Evolutionary conservation across 2,113 vertebrate genomes (phyloP), one percentile per base, ranked within the genome.

Genomic region (Psittacula cyanocephala): DNA sequence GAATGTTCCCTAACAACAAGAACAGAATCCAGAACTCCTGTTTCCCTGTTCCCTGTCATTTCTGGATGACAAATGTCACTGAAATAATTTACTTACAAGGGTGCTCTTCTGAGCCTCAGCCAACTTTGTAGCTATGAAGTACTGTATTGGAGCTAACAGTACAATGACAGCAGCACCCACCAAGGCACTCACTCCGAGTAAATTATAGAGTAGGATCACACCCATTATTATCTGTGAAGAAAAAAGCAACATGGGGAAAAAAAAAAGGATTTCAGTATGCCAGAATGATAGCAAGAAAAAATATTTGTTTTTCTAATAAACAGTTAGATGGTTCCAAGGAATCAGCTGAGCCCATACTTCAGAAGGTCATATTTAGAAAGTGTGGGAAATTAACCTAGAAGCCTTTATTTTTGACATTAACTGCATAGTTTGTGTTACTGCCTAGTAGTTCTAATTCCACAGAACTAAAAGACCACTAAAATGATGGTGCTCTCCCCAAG

Each of bases 61-160:
- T 82, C 79, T 78, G 64, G 49, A 83, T 78, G 71, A 64, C 24
- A 88, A 71, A 72, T 31, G 22, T 18, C 55, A 77, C 43, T 53
- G 65, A 79, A 84, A 60, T 39, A 74, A 41, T 86, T 50, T 68
- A 97, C 98, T 98, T 96, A 99, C 99, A 9, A 99, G 98, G 2
- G 99, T 98, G 98, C 98, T 99, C 86, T 99, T 99, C 94, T 99
- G 99, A 28, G 99, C 99, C 80, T 99, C 98, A 3, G 99, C 99
- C 94, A 99, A 87, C 93, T 99, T 99, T 1, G 99, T 99, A 25
- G 99, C 99, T 6, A 99, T 99, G 96, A 99, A 99, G 94, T 99
- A 99, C 86, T 99, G 99, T 67, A 99, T 98, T 0, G 99, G 99
- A 25, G 99, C 99, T 28, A 99, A 95, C 17, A 99, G 98, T 6